Percentiles rank a stretch among this genome's conserved stretches.
Evolutionary conservation across 1,140 invertebrate species (phyloP).

Genomic region (Drusus annulatus): DNA sequence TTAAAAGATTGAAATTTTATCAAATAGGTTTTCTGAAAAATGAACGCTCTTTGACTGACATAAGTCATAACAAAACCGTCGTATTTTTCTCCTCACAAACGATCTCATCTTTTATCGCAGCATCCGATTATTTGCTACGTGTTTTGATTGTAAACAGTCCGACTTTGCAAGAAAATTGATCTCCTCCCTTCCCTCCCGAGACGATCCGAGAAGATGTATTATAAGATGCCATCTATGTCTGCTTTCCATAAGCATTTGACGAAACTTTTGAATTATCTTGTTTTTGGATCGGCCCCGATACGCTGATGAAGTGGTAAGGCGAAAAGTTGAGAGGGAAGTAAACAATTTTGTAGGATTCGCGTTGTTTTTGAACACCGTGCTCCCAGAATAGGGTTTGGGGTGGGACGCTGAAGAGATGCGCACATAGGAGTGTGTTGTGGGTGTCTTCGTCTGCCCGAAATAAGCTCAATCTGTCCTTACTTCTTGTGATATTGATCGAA

Average conservation of each 20-base stretch:
- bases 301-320: not conserved
- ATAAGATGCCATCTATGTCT: constrained; percentile 9
- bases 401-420: too few species aligned
- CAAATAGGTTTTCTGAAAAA: too few species aligned
- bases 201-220: too few species aligned
- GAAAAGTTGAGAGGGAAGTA: not conserved
- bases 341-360: not conserved
- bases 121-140: constrained; percentile 51
- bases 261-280: constrained; percentile 34
- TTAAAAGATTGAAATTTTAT: too few species aligned
- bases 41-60: not conserved
- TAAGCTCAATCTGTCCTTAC: too few species aligned
- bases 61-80: constrained; percentile 8
- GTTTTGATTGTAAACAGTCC: constrained; percentile 49
- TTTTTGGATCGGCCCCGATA: constrained; percentile 26
- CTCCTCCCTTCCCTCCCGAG: not conserved
- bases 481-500: too few species aligned
- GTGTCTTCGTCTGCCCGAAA: too few species aligned
- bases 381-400: too few species aligned
- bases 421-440: too few species aligned
- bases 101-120: constrained; percentile 20
- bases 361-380: not conserved
- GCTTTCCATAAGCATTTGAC: constrained; percentile 26
- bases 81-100: constrained; percentile 5
- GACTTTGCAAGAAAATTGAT: constrained; percentile 2